These are phyloP conservation scores for Trogon melanurus DNA, from an alignment of 2,113 vertebrate genomes.

Conservation along the genomic window DNA sequence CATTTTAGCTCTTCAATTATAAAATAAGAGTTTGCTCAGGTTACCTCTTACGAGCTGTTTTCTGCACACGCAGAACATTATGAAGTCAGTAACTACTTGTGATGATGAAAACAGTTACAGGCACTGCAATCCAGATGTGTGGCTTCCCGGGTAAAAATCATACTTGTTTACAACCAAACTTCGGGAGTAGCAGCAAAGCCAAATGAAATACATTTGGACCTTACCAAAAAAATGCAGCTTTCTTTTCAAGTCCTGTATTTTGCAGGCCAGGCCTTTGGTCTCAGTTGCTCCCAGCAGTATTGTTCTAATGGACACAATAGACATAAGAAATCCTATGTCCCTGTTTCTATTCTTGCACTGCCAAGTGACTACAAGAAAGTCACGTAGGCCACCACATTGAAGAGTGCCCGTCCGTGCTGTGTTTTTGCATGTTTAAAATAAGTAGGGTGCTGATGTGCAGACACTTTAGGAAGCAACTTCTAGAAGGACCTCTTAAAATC, in stretches of 20 bases:
- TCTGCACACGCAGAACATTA: background rate
- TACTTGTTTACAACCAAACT: constrained; percentile 44
- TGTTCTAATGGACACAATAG: constrained; percentile 57
- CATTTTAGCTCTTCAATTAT: background rate
- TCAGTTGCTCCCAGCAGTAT: constrained; percentile 26
- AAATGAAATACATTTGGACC: constrained; percentile 58
- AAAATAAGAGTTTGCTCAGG: background rate
- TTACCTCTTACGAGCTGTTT: background rate
- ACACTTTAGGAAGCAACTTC: background rate
- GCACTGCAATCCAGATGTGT: constrained; percentile 49
- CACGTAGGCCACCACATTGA: background rate
- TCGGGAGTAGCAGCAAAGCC: background rate
- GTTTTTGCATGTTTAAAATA: background rate
- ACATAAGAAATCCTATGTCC: constrained; percentile 26
- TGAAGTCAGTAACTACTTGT: background rate
- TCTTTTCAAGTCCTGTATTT: constrained; percentile 49
- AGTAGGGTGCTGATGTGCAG: background rate
- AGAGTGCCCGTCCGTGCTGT: background rate
- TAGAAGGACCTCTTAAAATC: background rate
- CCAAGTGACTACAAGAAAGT: constrained; percentile 38
- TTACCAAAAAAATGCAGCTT: constrained; percentile 33
- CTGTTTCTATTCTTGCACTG: constrained; percentile 18
- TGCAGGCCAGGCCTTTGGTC: constrained; percentile 51
- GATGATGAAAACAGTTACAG: background rate
- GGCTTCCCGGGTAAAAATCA: constrained; percentile 5